These are phyloP conservation scores for Isurus oxyrinchus DNA, from an alignment of 2,113 vertebrate genomes.

Conservation along the genomic window DNA sequence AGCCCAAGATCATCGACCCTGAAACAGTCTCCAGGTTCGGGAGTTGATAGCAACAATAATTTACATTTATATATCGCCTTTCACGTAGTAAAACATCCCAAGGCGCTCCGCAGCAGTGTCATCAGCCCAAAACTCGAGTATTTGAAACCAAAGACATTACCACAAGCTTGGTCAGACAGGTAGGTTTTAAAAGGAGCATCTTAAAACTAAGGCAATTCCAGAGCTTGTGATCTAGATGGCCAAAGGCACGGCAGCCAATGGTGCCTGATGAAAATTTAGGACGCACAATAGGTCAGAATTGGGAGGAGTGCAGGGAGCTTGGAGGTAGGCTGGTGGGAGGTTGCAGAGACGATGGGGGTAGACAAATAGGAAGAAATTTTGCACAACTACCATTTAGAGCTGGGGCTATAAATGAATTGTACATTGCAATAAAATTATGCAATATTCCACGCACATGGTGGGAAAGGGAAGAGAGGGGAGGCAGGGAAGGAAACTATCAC, in stretches of 20 bases:
- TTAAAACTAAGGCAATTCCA: neutral
- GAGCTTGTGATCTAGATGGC: neutral
- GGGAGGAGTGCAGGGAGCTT: neutral
- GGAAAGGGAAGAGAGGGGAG: neutral
- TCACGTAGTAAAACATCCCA: neutral
- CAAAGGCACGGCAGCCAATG: too few species aligned
- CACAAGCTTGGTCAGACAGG: neutral
- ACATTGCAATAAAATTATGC: too few species aligned
- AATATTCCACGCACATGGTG: too few species aligned
- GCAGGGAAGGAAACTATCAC: neutral
- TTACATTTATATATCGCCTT: neutral
- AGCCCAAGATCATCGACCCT: neutral
- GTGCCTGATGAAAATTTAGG: neutral
- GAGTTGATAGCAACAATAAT: neutral
- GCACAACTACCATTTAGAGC: too few species aligned
- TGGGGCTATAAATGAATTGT: too few species aligned
- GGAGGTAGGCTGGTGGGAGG: neutral
- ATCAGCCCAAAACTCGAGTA: neutral
- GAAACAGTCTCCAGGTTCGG: neutral
- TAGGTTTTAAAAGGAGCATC: neutral
- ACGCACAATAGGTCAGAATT: neutral
- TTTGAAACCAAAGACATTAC: neutral
- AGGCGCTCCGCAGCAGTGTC: neutral
- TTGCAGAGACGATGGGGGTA: neutral
- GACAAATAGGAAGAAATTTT: too few species aligned